phyloP scores from a whole-genome alignment of 2,888 invertebrate genomes.

The Notodonta ziczac region DNA sequence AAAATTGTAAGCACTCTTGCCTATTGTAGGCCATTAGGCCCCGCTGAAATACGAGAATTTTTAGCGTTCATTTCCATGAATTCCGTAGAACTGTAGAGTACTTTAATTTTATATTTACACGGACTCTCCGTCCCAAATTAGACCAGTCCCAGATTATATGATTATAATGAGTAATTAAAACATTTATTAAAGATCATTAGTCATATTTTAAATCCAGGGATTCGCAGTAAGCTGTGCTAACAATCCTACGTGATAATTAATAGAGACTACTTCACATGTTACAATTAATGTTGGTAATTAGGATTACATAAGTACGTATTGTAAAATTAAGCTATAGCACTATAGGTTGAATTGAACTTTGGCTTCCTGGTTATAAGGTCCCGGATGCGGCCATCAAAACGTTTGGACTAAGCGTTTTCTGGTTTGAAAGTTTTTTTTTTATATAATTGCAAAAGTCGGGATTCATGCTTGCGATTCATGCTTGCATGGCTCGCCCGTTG shows the following conservation, averaged over 20 bases:
- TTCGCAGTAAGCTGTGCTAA: slow-evolving; percentile 22
- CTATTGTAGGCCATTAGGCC: slow-evolving; percentile 5
- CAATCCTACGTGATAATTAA: slow-evolving; percentile 22
- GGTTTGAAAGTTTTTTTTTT: too few relatives aligned
- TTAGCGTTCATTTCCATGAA: slow-evolving; percentile 6
- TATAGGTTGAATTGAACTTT: too few relatives aligned
- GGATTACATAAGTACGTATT: background rate
- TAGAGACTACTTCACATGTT: background rate
- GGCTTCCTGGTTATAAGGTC: too few relatives aligned
- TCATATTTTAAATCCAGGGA: slow-evolving; percentile 11
- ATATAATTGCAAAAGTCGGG: too few relatives aligned
- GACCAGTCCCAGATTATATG: slow-evolving; percentile 22
- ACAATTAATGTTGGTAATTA: background rate
- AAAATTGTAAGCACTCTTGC: slow-evolving; percentile 8
- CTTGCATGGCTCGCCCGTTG: too few relatives aligned
- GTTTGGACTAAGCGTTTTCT: too few relatives aligned
- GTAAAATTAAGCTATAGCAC: too few relatives aligned
- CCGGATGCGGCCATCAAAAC: too few relatives aligned
- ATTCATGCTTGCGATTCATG: too few relatives aligned
- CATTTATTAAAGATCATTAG: slow-evolving; percentile 16
- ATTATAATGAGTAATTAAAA: slow-evolving; percentile 20
- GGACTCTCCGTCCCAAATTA: background rate
- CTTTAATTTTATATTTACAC: background rate
- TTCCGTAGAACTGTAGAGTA: background rate
- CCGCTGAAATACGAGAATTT: slow-evolving; percentile 9